Conservation (phyloP, 2,888 invertebrate species). For the Dysmachus trigonus region DNA sequence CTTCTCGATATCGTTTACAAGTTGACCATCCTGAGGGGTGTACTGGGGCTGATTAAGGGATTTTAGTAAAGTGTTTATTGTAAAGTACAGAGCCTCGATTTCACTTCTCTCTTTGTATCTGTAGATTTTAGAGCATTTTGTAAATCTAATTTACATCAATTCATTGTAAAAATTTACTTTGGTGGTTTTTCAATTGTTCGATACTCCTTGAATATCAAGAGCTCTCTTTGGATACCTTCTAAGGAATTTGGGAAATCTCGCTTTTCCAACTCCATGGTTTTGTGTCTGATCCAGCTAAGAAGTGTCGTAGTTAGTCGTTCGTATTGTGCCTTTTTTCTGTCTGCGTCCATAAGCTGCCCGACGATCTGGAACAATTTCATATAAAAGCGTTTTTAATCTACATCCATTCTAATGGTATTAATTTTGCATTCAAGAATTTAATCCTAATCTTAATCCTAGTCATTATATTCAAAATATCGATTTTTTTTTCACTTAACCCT, state of each 20-base stretch:
- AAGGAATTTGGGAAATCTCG: slow-evolving; percentile 92
- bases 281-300: slow-evolving; percentile 92
- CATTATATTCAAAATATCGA: too few species aligned
- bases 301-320: slow-evolving; percentile 84
- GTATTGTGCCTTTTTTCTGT: slow-evolving; percentile 90
- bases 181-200: slow-evolving; percentile 97
- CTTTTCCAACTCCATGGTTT: slow-evolving; percentile 83
- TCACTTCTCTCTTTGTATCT: slow-evolving; percentile 97
- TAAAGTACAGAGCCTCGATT: slow-evolving; percentile 95
- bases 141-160: background rate
- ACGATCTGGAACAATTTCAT: slow-evolving; percentile 77
- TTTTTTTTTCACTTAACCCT: too few species aligned
- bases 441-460: too few species aligned
- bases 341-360: slow-evolving; percentile 94
- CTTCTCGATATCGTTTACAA: slow-evolving; percentile 93
- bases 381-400: background rate
- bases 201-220: slow-evolving; percentile 92
- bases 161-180: slow-evolving; percentile 71
- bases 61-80: slow-evolving; percentile 95
- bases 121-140: slow-evolving; percentile 30
- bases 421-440: background rate
- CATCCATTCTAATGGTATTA: too few species aligned
- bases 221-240: slow-evolving; percentile 91
- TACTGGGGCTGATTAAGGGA: slow-evolving; percentile 91
- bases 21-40: slow-evolving; percentile 85